Base-by-base conservation (phyloP, 2,888 invertebrate genomes). In the Micoletzkya japonica region DNA sequence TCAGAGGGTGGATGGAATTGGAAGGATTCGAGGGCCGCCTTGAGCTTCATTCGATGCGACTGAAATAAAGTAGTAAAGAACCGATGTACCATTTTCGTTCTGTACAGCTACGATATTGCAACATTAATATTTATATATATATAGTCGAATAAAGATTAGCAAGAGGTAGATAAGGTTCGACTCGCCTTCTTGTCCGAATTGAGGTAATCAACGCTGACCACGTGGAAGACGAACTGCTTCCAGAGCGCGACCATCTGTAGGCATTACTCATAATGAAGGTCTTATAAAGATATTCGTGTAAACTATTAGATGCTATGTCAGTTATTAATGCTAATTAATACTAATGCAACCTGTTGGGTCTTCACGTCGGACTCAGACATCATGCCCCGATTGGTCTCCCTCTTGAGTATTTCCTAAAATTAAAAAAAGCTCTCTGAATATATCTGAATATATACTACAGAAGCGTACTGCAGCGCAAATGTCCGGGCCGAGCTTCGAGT, bases 361-460 rank as follows among this genome's bases (percentile, higher is more conserved):
- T 68, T 44, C 39, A 44, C 49, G 0, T 68, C 58, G 7, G 68
- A 28, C 17, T 36, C 58, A 49, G 57, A 39, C 6, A 68, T 26
- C 57, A 68, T 57, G 28, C 68, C 68, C 3, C 2, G 4, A n/a
- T 68, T 30, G 44, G 58, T 44, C 20, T 68, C 68, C 6, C 58
- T 28, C 49, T 68, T 68, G 32, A 68, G 58, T 2, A 68, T 44
- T 28, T 58, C 68, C 68, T 68, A 58, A 37, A 26, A 37, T 44
- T 44, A 14, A 44, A 54, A 54, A 7, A 54, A 54, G n/a, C n/a
- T n/a, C n/a, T 54, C 54, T n/a, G 26, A 54, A 44, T 44, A 44
- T 44, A 56, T 56, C n/a, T 10, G 10, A 10, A 56, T 20, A 17
- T 17, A 56, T 24, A 24, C 10, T 17, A 24, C 24, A 56, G 4